Percentiles rank a stretch among this genome's conserved stretches.
Conservation (phyloP, 2,113 vertebrate species). For the Addax nasomaculatus region DNA sequence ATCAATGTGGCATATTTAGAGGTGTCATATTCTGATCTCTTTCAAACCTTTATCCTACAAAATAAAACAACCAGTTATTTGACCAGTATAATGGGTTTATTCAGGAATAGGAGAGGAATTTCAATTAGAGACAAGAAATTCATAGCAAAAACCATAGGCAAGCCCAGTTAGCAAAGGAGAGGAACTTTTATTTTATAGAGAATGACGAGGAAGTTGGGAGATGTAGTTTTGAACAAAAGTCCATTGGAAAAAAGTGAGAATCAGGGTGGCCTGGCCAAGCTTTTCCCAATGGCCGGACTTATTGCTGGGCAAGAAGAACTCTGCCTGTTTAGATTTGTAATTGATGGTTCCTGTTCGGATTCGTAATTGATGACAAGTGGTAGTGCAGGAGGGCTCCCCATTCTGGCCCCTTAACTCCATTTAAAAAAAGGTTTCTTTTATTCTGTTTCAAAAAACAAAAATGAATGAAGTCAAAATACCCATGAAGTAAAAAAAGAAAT, state of each 20-base stretch:
- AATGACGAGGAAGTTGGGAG: background rate
- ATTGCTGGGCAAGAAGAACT: background rate
- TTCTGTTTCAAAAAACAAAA: background rate
- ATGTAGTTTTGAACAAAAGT: background rate
- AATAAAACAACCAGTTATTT: background rate
- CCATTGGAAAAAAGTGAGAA: background rate
- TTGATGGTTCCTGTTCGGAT: background rate
- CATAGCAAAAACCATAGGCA: background rate
- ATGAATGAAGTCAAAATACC: background rate
- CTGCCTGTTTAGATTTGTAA: background rate
- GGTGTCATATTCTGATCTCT: background rate
- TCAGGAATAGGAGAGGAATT: background rate
- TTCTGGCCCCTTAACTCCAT: background rate
- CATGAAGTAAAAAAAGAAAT: background rate
- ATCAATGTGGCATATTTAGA: background rate
- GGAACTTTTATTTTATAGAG: background rate
- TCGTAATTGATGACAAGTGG: background rate
- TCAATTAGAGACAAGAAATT: background rate
- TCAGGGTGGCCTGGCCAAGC: background rate
- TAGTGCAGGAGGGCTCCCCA: background rate
- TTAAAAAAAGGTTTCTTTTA: background rate
- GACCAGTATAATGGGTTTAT: background rate
- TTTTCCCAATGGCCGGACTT: background rate
- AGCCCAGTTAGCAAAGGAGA: background rate
- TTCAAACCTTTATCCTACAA: background rate